Evolutionary conservation across 2,888 invertebrate species (phyloP), one percentile per base, ranked within the genome.

Genomic region (Sympetrum striolatum): DNA sequence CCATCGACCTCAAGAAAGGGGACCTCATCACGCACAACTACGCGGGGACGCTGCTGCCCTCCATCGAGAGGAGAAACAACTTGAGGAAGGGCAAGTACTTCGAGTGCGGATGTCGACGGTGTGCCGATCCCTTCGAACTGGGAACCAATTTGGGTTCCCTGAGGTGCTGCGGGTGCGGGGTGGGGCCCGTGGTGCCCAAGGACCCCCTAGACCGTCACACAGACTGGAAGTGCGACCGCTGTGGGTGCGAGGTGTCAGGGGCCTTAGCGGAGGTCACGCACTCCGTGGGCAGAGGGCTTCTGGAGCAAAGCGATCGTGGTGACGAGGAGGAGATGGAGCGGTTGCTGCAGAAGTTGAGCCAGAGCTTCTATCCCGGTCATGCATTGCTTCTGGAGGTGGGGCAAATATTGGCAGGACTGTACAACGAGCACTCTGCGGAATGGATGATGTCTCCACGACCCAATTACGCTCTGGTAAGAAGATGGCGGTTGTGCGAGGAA

Each of bases 61-160:
- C 86, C 12, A n/a, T 86, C 0, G 86, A 86, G 37, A 60, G 86
- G 37, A 86, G 86, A 64, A 64, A 60, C 22, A 86, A 60, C 37
- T 60, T 86, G n/a, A 31, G 39, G 18, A 60, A 64, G n/a, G 86
- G 86, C 6, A 92, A 92, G 81, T 92, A 92, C 39, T 92, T 92
- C 73, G 91, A 91, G 2, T 92, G 92, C 90, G 90, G 58, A 18
- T 92, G 92, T 73, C 90, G 91, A 1, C 81, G 92, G 39, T 92
- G 92, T 73, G 39, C 81, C 44, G 92, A 92, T 90, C 91, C 92
- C 31, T 91, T 91, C 1, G 92, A 92, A 81, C 81, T 92, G 1
- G 92, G 91, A n/a, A 92, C 92, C 6, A 90, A 92, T 90, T 91
- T 92, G 6, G 92, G 91, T 81, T 91, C 92, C 12, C 91, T 92